Base-by-base conservation (phyloP, 2,797 vertebrate species). In the Melanotaenia parkinsoni region DNA sequence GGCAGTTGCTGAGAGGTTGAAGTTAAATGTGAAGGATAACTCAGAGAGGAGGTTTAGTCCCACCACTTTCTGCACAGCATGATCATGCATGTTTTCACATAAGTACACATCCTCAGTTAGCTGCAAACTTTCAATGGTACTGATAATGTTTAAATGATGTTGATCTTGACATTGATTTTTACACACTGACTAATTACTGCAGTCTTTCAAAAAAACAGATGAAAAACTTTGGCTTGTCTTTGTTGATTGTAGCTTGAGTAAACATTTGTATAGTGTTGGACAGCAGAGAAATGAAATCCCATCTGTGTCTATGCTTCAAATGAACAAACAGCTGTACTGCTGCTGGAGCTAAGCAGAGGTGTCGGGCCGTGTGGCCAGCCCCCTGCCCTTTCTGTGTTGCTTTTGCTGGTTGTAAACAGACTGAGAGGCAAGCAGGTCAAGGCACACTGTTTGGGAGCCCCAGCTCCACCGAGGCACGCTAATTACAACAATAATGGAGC, bases 401-500 rank as follows among this genome's bases (percentile, higher is more conserved):
- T 84, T 85, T 58, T 74, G 84, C 84, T 83, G 82, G 80, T 89
- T 86, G 83, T 85, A 87, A 89, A 90, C 90, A 91, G 83, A 86
- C 85, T 58, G 89, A 83, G 80, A 89, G 83, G 89, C 90, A 83
- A 86, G 80, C 89, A 92, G 92, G 92, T 92, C 85, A 85, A 79
- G 84, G 84, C 84, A 75, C 64, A 63, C 83, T 86, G 88, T 82
- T 90, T 78, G 83, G 86, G 80, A 86, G 88, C 88, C 77, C 3
- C 3, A 65, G 83, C 86, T 86, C 84, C 85, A 58, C 79, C 40
- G 81, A 85, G 88, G 84, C 80, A 60, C 65, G 56, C 90, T 93
- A 94, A 94, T 94, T 93, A 92, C 91, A 92, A 93, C 91, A 92
- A 91, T 93, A 93, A 91, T 91, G 91, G 89, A 88, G 87, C 80